Evolutionary conservation across 2,113 vertebrate species (phyloP).

Genomic region (Sylvilagus bachmani): DNA sequence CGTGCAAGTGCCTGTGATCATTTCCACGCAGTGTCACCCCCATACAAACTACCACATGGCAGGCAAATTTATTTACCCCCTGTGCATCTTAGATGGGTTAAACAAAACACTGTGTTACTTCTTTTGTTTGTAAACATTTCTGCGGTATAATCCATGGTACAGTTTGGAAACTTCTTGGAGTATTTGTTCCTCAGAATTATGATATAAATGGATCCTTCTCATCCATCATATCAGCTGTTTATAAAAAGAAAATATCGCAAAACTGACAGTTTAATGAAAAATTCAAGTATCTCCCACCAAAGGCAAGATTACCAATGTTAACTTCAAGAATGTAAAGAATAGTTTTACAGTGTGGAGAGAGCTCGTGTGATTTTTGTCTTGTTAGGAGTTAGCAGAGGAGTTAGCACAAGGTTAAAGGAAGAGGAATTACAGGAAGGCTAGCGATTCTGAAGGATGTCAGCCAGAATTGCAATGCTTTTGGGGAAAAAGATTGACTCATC

Average conservation of each 20-base stretch:
- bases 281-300: not conserved
- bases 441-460: not conserved
- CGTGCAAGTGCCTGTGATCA: constrained; percentile 34
- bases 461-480: not conserved
- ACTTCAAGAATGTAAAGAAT: constrained; percentile 19
- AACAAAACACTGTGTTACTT: constrained; percentile 61
- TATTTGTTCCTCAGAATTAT: constrained; percentile 6
- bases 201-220: not conserved
- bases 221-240: not conserved
- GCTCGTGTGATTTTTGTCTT: not conserved
- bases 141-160: not conserved
- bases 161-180: not conserved
- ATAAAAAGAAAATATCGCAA: not conserved
- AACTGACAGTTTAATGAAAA: not conserved
- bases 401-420: constrained; percentile 20
- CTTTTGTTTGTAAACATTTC: constrained; percentile 60
- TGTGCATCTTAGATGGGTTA: not conserved
- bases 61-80: constrained; percentile 36
- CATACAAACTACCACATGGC: constrained; percentile 47
- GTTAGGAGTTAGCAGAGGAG: not conserved
- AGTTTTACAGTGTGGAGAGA: not conserved
- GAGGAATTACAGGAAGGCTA: not conserved
- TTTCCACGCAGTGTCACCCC: constrained; percentile 54
- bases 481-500: constrained; percentile 40
- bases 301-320: not conserved